These are phyloP conservation scores for Ammodytes dubius DNA, from an alignment of 2,113 vertebrate genomes.

Conservation along the genomic window DNA sequence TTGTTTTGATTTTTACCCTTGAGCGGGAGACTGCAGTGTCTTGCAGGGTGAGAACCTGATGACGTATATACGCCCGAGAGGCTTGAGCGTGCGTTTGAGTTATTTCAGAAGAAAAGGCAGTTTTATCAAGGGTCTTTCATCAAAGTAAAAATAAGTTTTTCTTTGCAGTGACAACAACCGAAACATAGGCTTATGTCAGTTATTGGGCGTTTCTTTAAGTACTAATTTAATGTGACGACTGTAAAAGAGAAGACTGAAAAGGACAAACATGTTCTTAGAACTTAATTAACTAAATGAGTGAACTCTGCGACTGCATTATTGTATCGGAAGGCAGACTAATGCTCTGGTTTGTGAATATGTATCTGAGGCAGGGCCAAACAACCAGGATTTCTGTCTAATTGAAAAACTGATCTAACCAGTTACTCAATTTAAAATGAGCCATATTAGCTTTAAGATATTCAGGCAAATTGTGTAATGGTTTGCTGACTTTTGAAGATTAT, in stretches of 20 bases:
- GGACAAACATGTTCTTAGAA: background rate
- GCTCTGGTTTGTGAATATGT: background rate
- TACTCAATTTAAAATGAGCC: background rate
- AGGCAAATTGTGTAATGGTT: background rate
- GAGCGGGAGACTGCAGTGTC: conserved; percentile 47
- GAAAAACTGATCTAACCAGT: background rate
- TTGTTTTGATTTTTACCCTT: conserved; percentile 65
- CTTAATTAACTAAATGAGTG: conserved; percentile 15
- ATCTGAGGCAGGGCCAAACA: conserved; percentile 17
- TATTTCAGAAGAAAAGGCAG: conserved; percentile 69
- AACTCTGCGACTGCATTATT: conserved; percentile 2
- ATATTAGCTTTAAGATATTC: background rate
- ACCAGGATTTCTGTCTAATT: background rate
- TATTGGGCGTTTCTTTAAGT: conserved; percentile 66
- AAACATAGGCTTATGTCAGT: conserved; percentile 35
- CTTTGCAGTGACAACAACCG: conserved; percentile 54
- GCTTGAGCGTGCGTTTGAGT: conserved; percentile 58
- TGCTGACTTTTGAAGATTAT: background rate
- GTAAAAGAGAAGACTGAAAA: conserved; percentile 26
- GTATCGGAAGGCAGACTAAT: conserved; percentile 11
- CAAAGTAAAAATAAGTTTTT: conserved; percentile 78
- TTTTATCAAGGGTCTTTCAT: conserved; percentile 82
- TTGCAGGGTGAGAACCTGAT: conserved; percentile 53
- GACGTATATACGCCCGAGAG: conserved; percentile 32
- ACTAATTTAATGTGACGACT: conserved; percentile 44